These are phyloP conservation scores for Nansenia antarctica DNA, from an alignment of 2,113 vertebrate species.

Conservation along the genomic window DNA sequence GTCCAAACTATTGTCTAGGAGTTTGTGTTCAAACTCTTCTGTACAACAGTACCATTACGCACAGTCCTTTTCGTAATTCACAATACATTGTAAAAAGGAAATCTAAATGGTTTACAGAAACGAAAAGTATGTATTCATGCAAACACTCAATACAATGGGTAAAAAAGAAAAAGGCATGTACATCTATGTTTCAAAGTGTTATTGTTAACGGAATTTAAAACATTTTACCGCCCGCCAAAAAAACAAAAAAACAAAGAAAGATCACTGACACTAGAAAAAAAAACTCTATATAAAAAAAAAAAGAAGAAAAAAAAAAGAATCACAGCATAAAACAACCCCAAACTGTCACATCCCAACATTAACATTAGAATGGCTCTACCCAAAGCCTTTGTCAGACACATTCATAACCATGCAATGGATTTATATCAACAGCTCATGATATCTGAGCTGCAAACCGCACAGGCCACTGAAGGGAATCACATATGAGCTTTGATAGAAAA, in stretches of 20 bases:
- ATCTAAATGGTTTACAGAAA: conserved; percentile 36
- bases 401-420: neutral
- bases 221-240: neutral
- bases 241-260: too few species aligned
- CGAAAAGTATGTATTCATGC: neutral
- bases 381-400: neutral
- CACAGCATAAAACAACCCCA: conserved; percentile 5
- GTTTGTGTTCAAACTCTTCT: conserved; percentile 8
- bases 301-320: neutral
- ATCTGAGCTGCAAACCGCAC: neutral
- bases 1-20: conserved; percentile 17
- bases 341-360: neutral
- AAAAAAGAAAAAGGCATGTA: conserved; percentile 19
- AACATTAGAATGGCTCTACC: neutral
- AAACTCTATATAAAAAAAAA: neutral
- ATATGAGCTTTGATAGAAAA: neutral
- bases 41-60: conserved; percentile 35
- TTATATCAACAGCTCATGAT: neutral
- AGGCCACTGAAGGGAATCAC: too few species aligned
- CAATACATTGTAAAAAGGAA: conserved; percentile 36
- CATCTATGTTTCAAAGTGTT: neutral
- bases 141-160: conserved; percentile 13
- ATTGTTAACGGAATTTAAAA: neutral
- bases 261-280: neutral
- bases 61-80: conserved; percentile 42